Percentiles rank a stretch among this genome's conserved stretches.
These are phyloP conservation scores for Watersipora subatra DNA, from an alignment of 1,140 invertebrate genomes.

Conservation along the genomic window DNA sequence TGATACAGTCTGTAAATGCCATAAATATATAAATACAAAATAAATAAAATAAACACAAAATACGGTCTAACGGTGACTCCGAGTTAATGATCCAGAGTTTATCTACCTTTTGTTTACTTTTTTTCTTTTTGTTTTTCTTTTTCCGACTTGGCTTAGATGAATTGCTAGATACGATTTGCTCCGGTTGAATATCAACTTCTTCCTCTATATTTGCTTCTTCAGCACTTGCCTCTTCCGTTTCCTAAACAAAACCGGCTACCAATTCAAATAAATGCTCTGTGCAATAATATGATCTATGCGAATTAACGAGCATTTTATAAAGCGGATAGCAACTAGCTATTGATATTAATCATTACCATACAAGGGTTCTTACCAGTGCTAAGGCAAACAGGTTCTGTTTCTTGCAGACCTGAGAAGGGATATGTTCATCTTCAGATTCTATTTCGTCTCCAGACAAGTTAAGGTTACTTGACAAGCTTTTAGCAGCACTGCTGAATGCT, in stretches of 20 bases:
- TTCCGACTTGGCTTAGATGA: conserved; percentile 18
- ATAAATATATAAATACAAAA: no score
- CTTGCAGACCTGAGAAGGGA: neutral
- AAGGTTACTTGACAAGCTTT: neutral
- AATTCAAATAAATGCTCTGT: no score
- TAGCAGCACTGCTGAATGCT: neutral
- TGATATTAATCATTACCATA: no score
- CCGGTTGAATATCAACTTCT: conserved; percentile 45
- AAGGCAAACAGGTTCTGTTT: neutral
- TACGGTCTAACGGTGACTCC: no score
- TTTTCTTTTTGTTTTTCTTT: conserved; percentile 32
- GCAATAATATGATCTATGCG: no score
- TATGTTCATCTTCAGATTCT: neutral
- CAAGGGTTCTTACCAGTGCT: neutral
- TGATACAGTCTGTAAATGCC: no score
- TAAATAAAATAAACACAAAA: no score
- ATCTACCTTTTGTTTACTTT: conserved; percentile 51
- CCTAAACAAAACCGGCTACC: no score
- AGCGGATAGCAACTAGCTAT: no score
- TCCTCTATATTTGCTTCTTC: conserved; percentile 32
- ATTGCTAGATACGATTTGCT: conserved; percentile 19
- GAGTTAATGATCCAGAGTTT: no score
- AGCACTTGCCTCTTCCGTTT: conserved; percentile 46
- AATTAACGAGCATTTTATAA: no score
- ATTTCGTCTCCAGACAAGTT: neutral